Conservation (phyloP, 2,797 vertebrate species). For the Enteromius anoplus region DNA sequence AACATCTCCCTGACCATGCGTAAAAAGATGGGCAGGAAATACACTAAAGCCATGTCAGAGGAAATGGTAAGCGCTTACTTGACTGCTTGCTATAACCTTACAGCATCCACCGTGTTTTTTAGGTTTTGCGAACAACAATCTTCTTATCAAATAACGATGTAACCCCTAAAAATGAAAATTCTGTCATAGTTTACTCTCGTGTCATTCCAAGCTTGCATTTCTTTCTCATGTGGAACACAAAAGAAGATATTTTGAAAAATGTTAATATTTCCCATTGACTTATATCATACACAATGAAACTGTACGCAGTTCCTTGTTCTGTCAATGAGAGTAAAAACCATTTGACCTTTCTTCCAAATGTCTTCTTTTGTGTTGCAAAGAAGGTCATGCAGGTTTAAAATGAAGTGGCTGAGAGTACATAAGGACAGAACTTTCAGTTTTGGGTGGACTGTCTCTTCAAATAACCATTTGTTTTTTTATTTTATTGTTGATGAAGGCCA, state of each 20-base stretch:
- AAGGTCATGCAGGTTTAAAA: not conserved
- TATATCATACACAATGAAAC: too few species aligned
- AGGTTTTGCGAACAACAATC: not conserved
- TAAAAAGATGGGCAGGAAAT: slow-evolving; percentile 83
- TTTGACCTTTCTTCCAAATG: not conserved
- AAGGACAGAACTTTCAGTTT: not conserved
- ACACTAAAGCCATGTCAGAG: slow-evolving; percentile 78
- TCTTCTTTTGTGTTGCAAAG: not conserved
- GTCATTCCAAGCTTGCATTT: not conserved
- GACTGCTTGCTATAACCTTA: too few species aligned
- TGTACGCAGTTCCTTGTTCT: not conserved
- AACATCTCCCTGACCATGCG: slow-evolving; percentile 83
- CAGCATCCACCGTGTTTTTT: slow-evolving; percentile 11
- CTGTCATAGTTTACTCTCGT: not conserved
- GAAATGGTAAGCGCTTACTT: slow-evolving; percentile 70
- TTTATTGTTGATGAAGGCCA: too few species aligned
- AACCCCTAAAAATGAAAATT: not conserved
- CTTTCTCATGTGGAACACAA: not conserved
- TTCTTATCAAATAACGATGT: not conserved
- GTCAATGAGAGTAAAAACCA: too few species aligned
- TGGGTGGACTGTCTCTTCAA: not conserved
- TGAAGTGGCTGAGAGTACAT: not conserved
- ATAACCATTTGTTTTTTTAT: not conserved
- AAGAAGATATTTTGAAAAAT: not conserved
- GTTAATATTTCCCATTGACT: not conserved